Base-by-base conservation (phyloP, 2,888 invertebrate species). In the Sipha maydis region DNA sequence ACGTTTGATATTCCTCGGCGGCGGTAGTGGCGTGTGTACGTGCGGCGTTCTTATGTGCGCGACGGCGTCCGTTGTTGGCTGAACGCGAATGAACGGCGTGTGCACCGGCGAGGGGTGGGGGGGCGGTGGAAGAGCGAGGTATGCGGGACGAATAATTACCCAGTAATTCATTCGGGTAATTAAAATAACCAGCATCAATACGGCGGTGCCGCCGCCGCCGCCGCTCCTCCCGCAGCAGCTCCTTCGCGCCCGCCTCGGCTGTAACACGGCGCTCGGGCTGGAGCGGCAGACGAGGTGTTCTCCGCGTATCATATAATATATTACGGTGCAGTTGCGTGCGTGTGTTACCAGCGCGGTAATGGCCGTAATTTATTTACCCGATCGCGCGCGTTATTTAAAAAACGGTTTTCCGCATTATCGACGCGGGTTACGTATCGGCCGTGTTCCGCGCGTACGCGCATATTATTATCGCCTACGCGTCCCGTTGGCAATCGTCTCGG, bases 101-200 rank as follows among this genome's bases (percentile, higher is more conserved):
- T 3, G 9, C 1, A 48, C 48, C 1, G 9, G 9, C 8, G 9
- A 9, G 9, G 8, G 9, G 48, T 8, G 48, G 25, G n/a, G n/a
- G 38, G 9, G 38, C 38, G 14, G 8, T 9, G 11, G 5, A 11
- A 11, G 48, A 48, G 69, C 0, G 21, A 34, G 41, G 76, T 21
- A 56, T n/a, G 83, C 34, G 56, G 75, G 56, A 56, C 75, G 76
- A 61, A 84, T 84, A 84, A 84, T 76, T 76, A 76, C 84, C 75
- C 84, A 21, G 77, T 67, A 85, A 85, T 85, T 85, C 85, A 71
- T 71, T 85, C 69, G 77, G 85, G 85, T 79, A 71, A 85, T 85
- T 78, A 85, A 85, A 85, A 85, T 71, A 79, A 78, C 78, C 54
- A 48, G 34, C 78, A 69, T 83, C 73, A 28, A 83, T 75, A 54